Base-by-base conservation (phyloP, 2,888 invertebrate genomes). In the Drosophila formosana region DNA sequence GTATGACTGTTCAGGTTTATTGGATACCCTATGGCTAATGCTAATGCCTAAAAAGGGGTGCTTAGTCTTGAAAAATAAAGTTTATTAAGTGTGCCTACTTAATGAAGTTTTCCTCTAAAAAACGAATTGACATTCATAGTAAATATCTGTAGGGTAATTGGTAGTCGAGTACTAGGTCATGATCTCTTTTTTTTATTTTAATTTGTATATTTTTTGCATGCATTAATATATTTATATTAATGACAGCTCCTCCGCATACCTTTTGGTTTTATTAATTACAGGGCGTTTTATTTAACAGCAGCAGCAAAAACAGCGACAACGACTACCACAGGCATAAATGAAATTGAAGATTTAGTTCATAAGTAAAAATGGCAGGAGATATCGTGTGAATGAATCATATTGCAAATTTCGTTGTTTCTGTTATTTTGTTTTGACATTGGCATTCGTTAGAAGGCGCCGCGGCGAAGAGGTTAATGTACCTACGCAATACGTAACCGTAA, bases 381-480 rank as follows among this genome's bases (percentile, higher is more conserved):
- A 69, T 82, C 50, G 60, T 66, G 58, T 46, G 74, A 39, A 65
- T 88, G 89, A 86, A 53, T 88, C 80, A 83, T 73, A 68, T 88
- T 72, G 74, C 66, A 46, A 70, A 69, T 82, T 82, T 80, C 61
- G 85, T 45, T 45, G 32, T 55, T 55, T 55, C 70, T 71, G 72
- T 60, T 66, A 67, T 66, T 75, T 75, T 88, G 80, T 86, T 88
- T 88, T 87, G 84, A 64, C 64, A 72, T 74, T 61, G 79, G 32
- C 67, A 70, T 82, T 82, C 82, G 75, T 45, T 32, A 51, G 49
- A 46, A 26, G 41, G 45, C 25, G 25, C 46, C 34, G 46, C 25
- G 25, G 50, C 34, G 46, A 26, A 18, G 49, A 69, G 88, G 72
- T 78, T 72, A 84, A 79, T 66, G 76, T 60, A 79, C 72, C 52